phyloP scores from a whole-genome alignment of 1,140 invertebrate species.

The Oreohelix idahoensis region DNA sequence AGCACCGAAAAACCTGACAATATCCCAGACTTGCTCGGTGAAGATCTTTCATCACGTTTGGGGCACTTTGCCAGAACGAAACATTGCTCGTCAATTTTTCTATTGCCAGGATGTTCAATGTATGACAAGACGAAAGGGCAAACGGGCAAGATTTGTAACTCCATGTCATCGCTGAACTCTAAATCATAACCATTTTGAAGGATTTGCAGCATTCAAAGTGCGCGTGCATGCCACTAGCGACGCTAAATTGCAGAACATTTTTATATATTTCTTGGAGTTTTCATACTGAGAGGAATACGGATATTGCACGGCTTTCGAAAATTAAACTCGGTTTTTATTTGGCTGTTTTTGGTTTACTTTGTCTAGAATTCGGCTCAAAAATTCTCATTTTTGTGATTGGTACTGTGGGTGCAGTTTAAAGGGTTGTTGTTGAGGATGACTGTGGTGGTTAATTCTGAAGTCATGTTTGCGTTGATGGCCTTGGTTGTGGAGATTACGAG shows the following conservation, averaged over 20 bases:
- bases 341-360: neutral
- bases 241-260: neutral
- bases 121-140: neutral
- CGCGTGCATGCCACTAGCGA: neutral
- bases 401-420: neutral
- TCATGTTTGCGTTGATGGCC: too few relatives aligned
- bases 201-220: neutral
- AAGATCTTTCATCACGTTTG: neutral
- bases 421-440: neutral
- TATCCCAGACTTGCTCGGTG: neutral
- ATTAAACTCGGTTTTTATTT: neutral
- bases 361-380: neutral
- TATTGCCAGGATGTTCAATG: neutral
- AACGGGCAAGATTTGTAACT: slow-evolving; percentile 12
- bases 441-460: too few relatives aligned
- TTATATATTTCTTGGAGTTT: neutral
- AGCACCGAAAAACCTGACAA: neutral
- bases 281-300: neutral
- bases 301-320: neutral
- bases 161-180: neutral
- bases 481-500: too few relatives aligned
- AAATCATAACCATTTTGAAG: slow-evolving; percentile 10
- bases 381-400: too few relatives aligned
- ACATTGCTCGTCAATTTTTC: neutral
- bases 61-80: neutral